Evolutionary conservation across 2,888 invertebrate genomes (phyloP).

Genomic region (Thecophora atra): DNA sequence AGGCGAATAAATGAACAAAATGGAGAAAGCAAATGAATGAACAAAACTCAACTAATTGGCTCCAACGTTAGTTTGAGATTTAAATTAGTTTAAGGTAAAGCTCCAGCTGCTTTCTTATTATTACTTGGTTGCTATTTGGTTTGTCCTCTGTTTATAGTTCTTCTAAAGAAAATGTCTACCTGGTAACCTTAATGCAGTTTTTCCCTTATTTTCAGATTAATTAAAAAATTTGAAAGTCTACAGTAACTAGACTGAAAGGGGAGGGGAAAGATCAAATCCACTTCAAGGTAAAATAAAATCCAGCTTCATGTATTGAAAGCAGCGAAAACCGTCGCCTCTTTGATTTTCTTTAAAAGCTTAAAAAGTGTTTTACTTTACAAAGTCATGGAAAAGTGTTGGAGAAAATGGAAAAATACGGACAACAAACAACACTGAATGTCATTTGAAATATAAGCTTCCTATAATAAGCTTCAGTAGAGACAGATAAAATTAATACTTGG

Average conservation of each 20-base stretch:
- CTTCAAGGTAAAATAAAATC: too few species aligned
- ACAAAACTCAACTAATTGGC: slow-evolving; percentile 21
- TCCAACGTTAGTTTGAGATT: slow-evolving; percentile 22
- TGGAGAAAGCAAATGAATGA: neutral
- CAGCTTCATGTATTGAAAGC: too few species aligned
- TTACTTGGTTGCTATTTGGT: neutral
- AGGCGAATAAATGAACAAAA: neutral
- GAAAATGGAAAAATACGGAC: neutral
- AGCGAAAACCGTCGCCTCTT: neutral
- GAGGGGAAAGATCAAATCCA: too few species aligned
- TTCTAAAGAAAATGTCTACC: too few species aligned
- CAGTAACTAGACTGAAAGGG: too few species aligned
- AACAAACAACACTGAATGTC: slow-evolving; percentile 19
- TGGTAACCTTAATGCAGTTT: too few species aligned
- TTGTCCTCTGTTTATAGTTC: slow-evolving; percentile 4
- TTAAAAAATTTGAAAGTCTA: too few species aligned
- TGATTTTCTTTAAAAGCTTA: neutral
- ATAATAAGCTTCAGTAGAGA: slow-evolving; percentile 26
- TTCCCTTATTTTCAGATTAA: too few species aligned
- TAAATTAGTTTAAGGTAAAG: neutral
- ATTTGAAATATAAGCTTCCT: neutral
- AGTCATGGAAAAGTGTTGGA: slow-evolving; percentile 11
- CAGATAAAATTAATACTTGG: too few species aligned
- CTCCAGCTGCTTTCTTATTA: neutral
- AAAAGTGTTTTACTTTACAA: slow-evolving; percentile 10